phyloP scores from a whole-genome alignment of 1,140 invertebrate genomes.

The Phenacoccus solenopsis region DNA sequence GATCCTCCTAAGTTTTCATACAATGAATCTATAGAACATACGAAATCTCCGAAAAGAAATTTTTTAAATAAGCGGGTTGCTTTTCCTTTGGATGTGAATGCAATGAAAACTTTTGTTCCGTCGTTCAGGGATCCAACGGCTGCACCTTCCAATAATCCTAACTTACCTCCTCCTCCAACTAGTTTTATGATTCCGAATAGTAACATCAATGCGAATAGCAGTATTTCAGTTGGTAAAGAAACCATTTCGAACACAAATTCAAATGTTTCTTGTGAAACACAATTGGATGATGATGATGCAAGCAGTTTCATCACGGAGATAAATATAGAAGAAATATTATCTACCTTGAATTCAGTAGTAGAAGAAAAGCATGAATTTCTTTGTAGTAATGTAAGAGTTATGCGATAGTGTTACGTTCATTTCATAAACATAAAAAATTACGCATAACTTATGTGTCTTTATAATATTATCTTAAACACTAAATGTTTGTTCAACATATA shows the following conservation, averaged over 20 bases:
- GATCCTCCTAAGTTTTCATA: conserved; percentile 5
- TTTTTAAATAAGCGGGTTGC: not conserved
- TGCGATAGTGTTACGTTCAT: too few relatives aligned
- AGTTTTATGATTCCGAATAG: not conserved
- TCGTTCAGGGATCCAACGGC: not conserved
- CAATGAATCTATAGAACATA: not conserved
- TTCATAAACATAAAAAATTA: too few relatives aligned
- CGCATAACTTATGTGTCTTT: too few relatives aligned
- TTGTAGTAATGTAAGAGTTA: not conserved
- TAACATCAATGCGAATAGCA: not conserved
- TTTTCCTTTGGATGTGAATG: not conserved
- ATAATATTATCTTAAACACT: too few relatives aligned
- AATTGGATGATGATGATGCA: not conserved
- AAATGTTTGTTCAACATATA: too few relatives aligned
- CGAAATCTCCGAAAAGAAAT: not conserved
- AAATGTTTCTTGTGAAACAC: not conserved
- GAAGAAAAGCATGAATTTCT: not conserved
- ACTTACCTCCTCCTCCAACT: not conserved
- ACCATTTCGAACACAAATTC: too few relatives aligned
- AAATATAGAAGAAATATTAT: not conserved
- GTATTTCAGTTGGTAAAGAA: not conserved
- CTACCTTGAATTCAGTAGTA: not conserved
- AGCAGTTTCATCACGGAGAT: too few relatives aligned
- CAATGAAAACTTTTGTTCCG: not conserved
- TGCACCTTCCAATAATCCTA: not conserved